Base-by-base conservation (phyloP, 2,797 vertebrate genomes). In the Hemitrygon akajei region DNA sequence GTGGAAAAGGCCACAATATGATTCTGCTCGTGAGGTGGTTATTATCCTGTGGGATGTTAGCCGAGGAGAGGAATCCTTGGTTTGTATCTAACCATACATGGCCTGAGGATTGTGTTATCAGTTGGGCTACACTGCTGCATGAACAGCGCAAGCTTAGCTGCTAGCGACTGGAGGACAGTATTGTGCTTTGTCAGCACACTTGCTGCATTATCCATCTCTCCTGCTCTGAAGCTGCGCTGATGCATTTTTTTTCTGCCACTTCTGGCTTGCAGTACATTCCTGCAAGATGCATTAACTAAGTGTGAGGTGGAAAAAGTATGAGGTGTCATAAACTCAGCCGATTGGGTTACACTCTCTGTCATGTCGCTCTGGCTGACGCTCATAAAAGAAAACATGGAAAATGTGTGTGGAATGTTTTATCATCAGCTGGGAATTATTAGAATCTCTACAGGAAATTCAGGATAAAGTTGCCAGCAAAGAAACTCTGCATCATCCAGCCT, bases 391-490 rank as follows among this genome's bases (percentile, higher is more conserved):
- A 66, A 34, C 60, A 16, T 34, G 84, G 84, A 34, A 89, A 89
- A 3, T 18, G 58, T 60, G 56, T 89, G 84, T 89, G 86, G 60
- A 66, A 89, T 89, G 86, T 66, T 89, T 89, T 2, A 34, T 22
- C 66, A 34, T 89, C 86, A 89, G 60, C 86, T 89, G 86, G 60
- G 86, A 66, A 66, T 89, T 66, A 34, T 66, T 89, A 63, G 30
- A 30, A 66, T 34, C 30, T 9, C n/a, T 3, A 7, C 86, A 66
- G 86, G 60, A 89, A 89, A 37, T 89, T 66, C 86, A 66, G 60
- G 56, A 60, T 34, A 34, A 10, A 37, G 60, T 7, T 89, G 60
- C 30, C 60, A 89, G 14, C 86, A 18, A 9, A 63, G 86, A 66
- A 66, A 30, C 84, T 16, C 27, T 63, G 30, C 30, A 27, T 86